Evolutionary conservation across 2,113 vertebrate species (phyloP).

Genomic region (Capra hircus): DNA sequence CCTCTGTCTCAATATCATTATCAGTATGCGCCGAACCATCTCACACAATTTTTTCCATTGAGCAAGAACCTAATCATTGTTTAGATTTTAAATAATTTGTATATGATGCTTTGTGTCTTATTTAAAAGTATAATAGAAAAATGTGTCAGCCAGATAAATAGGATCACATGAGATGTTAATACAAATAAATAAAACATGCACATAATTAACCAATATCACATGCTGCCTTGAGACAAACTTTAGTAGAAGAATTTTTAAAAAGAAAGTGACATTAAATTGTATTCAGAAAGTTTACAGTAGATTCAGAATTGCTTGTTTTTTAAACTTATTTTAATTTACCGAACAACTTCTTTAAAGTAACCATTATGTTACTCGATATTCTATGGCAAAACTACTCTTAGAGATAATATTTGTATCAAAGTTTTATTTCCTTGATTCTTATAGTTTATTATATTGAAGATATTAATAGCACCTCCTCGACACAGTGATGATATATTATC

Average conservation of each 20-base stretch:
- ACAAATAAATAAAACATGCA: neutral
- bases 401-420: neutral
- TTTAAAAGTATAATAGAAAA: neutral
- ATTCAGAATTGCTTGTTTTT: neutral
- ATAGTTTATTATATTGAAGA: neutral
- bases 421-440: neutral
- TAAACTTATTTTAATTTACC: neutral
- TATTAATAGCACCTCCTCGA: neutral
- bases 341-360: neutral
- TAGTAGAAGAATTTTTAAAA: neutral
- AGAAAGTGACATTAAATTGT: neutral
- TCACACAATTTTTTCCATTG: neutral
- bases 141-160: neutral
- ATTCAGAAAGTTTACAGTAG: neutral
- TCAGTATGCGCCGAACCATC: neutral
- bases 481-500: neutral
- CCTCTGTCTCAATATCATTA: neutral
- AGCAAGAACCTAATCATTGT: neutral
- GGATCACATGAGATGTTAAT: neutral
- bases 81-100: neutral
- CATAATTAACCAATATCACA: neutral
- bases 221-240: neutral
- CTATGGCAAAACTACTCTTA: neutral
- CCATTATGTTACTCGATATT: neutral
- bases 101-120: neutral